Evolutionary conservation across 1,140 invertebrate genomes (phyloP).

Genomic region (Limonius californicus): DNA sequence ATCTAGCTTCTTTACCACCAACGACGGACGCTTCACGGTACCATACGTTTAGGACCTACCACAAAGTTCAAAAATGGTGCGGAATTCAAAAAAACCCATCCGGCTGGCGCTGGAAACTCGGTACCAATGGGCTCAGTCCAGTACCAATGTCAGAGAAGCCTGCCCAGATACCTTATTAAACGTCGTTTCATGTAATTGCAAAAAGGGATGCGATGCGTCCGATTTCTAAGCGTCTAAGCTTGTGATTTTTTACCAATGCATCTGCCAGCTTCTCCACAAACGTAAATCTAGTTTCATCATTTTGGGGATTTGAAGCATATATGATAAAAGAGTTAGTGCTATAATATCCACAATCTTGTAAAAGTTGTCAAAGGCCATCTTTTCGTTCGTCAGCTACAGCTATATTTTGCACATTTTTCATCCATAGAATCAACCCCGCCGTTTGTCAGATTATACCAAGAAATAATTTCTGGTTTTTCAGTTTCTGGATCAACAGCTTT

Average conservation of each 20-base stretch:
- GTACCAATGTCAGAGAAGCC: too few relatives aligned
- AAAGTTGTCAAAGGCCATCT: constrained; percentile 2
- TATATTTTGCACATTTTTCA: constrained; percentile 6
- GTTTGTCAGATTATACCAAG: not conserved
- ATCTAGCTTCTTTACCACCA: too few relatives aligned
- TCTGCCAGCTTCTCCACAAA: not conserved
- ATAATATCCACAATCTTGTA: not conserved
- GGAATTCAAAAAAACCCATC: too few relatives aligned
- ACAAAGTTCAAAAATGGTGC: too few relatives aligned
- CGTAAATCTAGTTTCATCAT: not conserved
- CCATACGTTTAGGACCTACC: too few relatives aligned
- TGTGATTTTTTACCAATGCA: constrained; percentile 3
- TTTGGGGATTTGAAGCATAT: not conserved
- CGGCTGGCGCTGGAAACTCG: too few relatives aligned
- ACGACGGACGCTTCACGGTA: too few relatives aligned
- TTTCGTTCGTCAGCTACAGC: not conserved
- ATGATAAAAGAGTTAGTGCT: not conserved
- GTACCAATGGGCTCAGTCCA: too few relatives aligned
- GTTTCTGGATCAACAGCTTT: not conserved
- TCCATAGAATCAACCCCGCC: not conserved
- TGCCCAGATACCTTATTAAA: too few relatives aligned
- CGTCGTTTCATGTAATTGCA: too few relatives aligned
- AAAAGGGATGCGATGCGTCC: not conserved
- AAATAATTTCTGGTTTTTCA: not conserved
- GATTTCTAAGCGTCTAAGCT: not conserved